Evolutionary conservation across 2,888 invertebrate species (phyloP).

Genomic region (Rhyacophila evoluta): DNA sequence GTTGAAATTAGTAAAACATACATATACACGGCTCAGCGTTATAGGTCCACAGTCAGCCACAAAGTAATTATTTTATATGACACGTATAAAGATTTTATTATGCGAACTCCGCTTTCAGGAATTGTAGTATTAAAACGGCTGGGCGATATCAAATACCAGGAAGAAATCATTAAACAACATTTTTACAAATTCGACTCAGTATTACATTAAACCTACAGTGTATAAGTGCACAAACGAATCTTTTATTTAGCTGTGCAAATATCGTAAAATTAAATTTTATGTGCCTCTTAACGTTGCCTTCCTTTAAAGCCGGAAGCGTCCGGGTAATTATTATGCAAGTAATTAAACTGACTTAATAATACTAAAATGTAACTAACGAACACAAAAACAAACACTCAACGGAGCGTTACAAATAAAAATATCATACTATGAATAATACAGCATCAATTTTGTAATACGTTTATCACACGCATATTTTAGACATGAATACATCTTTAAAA

Average conservation of each 20-base stretch:
- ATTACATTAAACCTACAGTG: neutral
- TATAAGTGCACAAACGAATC: neutral
- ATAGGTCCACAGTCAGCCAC: neutral
- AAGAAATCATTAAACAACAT: neutral
- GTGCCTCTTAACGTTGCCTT: neutral
- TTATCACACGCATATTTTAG: too few relatives aligned
- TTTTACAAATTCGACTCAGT: neutral
- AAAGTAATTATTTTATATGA: conserved; percentile 22
- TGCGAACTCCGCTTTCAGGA: neutral
- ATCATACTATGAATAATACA: too few relatives aligned
- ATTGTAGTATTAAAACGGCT: neutral
- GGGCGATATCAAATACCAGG: neutral
- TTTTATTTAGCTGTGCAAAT: neutral
- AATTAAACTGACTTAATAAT: neutral
- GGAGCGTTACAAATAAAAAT: too few relatives aligned
- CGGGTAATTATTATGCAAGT: neutral
- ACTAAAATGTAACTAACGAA: neutral
- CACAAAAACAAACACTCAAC: too few relatives aligned
- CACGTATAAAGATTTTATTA: conserved; percentile 2
- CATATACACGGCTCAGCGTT: neutral
- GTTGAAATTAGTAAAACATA: neutral
- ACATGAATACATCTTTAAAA: too few relatives aligned
- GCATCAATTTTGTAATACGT: too few relatives aligned
- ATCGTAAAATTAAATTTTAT: neutral
- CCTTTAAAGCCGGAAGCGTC: neutral